Conservation (phyloP, 2,797 vertebrate genomes). For the Gallinago stenura region DNA sequence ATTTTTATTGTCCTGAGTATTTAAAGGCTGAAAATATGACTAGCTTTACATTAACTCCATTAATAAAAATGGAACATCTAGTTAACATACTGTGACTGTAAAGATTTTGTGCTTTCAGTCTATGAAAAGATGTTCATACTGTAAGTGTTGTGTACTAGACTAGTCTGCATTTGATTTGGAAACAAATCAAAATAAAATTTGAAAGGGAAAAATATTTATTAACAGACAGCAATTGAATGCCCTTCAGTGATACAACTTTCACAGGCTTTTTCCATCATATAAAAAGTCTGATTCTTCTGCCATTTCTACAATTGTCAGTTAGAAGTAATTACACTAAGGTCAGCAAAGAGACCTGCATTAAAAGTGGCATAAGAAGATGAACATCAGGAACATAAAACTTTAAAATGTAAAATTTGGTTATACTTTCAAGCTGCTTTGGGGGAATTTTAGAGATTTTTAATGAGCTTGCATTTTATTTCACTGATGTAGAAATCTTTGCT, state of each 20-base stretch:
- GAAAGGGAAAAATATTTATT: not conserved
- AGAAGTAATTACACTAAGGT: not conserved
- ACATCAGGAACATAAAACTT: not conserved
- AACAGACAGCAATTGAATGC: not conserved
- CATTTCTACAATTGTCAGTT: not conserved
- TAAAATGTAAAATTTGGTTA: not conserved
- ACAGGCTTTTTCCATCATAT: not conserved
- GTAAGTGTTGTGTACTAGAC: not conserved
- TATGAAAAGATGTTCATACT: not conserved
- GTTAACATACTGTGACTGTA: not conserved
- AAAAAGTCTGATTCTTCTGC: not conserved
- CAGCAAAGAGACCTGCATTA: not conserved
- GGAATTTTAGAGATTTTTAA: not conserved
- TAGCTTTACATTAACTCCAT: not conserved
- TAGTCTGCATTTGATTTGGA: not conserved
- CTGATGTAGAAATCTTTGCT: not conserved
- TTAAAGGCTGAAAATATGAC: slow-evolving; percentile 16
- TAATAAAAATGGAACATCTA: slow-evolving; percentile 11
- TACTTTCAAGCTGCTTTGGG: not conserved
- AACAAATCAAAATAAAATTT: slow-evolving; percentile 15
- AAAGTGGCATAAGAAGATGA: not conserved
- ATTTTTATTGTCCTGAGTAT: not conserved
- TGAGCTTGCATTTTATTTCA: not conserved
- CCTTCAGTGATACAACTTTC: not conserved
- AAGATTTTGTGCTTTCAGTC: slow-evolving; percentile 24